Evolutionary conservation across 2,113 vertebrate genomes (phyloP), one percentile per base, ranked within the genome.

Genomic region (Baryphthengus martii): DNA sequence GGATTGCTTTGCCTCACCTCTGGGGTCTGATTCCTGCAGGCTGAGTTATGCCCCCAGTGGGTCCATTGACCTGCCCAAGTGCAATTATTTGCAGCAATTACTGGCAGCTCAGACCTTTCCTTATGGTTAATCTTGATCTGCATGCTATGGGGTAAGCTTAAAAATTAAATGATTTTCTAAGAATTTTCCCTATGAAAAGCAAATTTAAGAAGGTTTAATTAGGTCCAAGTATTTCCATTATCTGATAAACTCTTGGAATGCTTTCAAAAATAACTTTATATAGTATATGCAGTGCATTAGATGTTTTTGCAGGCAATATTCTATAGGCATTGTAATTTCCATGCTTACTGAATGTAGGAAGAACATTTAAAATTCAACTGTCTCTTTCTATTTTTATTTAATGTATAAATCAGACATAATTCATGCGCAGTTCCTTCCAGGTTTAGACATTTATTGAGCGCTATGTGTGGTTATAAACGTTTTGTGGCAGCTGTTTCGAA

Each of bases 361-460:
- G 47, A 70, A 67, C 52, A 45, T 78, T 94, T 84, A 86, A 84
- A 94, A 97, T 96, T 93, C 92, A 95, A 65, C 75, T 74, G 31
- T 18, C 50, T 94, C 63, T 74, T 93, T 91, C 92, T 94, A 90
- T 95, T 96, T 96, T 96, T 95, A 90, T 95, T 96, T 95, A 94
- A 96, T 89, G 66, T 95, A 91, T 95, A 96, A 95, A 94, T 95
- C 94, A 89, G 94, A 33, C n/a, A 75, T 86, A 92, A 96, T 94
- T 96, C 76, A 93, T 92, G 79, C 88, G 3, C 74, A 75, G 55
- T 76, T 92, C 79, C 56, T 96, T 94, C 83, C 87, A 97, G 90
- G 85, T 92, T 94, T 94, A 93, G 95, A 90, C 92, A 77, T 94
- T 95, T 96, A 86, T 81, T 76, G 92, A 92, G 77, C 44, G 37